Base-by-base conservation (phyloP, 2,888 invertebrate genomes). In the Sphaeridia pumilis region DNA sequence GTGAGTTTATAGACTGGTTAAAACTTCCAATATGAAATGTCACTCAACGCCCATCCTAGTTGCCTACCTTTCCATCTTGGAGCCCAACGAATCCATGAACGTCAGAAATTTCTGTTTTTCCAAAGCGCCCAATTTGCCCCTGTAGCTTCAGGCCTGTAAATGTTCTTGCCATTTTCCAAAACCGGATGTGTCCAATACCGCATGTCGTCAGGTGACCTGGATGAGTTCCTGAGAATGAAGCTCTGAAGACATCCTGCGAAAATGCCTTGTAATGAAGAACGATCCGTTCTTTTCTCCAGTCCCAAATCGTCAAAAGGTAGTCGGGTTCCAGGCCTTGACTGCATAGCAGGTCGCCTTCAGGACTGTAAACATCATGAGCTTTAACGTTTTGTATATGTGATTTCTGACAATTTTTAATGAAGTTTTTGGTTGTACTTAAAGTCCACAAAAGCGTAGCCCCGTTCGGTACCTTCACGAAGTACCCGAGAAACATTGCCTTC, bases 81-180 rank as follows among this genome's bases (percentile, higher is more conserved):
- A 93, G 80, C 56, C 87, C 83, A 66, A 82, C 83, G 50, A 86
- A 80, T 1, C 87, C 87, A 48, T 84, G 75, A 14, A 92, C 85
- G 68, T 92, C 89, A 36, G 87, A 87, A 62, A 89, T 87, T 70
- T 90, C 89, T 0, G 89, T 92, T 72, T 87, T 87, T 1, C 90
- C 92, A 69, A 92, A 93, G 67, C 87, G 77, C 0, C 92, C 92
- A n/a, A 87, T 70, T 66, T 84, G 82, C 1, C 89, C 88, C 70
- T 89, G 82, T 5, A 93, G 72, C 70, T 93, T 93, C 0, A 92
- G 72, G 0, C 92, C 92, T 0, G 92, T 93, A 67, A 92, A 93
- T 0, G 93, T 92, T 58, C 77, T 70, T 0, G 84, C 83, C 84
- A 92, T 90, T 75, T 87, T 90, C 92, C 92, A 93, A 71, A 89